phyloP scores from a whole-genome alignment of 2,888 invertebrate genomes.

The Ecdyonurus torrentis region DNA sequence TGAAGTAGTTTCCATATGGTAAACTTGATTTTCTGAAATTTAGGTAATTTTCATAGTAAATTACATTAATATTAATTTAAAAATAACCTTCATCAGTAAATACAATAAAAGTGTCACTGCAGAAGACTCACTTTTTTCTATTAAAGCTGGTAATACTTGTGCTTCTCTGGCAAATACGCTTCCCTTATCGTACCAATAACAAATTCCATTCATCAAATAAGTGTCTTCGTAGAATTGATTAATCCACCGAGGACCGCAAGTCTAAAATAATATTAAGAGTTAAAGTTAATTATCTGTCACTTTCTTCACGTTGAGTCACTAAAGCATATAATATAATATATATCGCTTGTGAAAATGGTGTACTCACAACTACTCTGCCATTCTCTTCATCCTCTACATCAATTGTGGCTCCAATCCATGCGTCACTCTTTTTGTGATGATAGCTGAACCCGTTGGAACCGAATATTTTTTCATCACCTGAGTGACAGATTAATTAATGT shows the following conservation, averaged over 20 bases:
- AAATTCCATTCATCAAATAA: slow-evolving; percentile 21
- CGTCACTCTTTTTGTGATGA: slow-evolving; percentile 26
- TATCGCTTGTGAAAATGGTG: no score
- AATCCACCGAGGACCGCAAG: slow-evolving; percentile 27
- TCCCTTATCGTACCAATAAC: slow-evolving; percentile 20
- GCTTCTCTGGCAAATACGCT: slow-evolving; percentile 14
- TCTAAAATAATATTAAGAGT: no score
- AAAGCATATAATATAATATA: no score
- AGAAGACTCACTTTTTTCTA: slow-evolving; percentile 14
- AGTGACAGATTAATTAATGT: no score
- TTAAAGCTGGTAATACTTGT: slow-evolving; percentile 16
- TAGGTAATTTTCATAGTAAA: background rate
- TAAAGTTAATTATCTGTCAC: background rate
- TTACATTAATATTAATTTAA: background rate
- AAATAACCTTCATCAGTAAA: background rate
- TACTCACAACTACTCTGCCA: slow-evolving; percentile 25
- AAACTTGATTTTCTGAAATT: slow-evolving; percentile 4
- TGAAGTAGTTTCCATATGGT: background rate
- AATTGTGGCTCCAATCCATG: slow-evolving; percentile 34
- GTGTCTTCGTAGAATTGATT: slow-evolving; percentile 14
- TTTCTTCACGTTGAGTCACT: no score
- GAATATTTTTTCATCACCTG: background rate
- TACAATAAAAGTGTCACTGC: background rate
- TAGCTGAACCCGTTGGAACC: slow-evolving; percentile 1
- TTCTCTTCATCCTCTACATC: slow-evolving; percentile 26